Evolutionary conservation across 2,113 vertebrate genomes (phyloP).

Genomic region (Scopus umbretta): DNA sequence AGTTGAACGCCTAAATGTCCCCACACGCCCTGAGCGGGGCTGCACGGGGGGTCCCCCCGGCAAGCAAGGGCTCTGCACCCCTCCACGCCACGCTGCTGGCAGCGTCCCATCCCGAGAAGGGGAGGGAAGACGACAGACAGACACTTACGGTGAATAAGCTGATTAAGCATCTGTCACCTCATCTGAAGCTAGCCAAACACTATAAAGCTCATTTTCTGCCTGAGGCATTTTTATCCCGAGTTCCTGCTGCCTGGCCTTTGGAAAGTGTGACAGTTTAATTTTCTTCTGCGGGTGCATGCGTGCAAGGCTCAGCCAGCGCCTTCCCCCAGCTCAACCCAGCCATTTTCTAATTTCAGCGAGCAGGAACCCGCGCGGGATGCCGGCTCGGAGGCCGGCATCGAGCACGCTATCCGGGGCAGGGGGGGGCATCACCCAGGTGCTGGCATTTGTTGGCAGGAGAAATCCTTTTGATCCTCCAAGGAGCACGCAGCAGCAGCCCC

Average conservation of each 20-base stretch:
- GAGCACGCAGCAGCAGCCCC: background rate
- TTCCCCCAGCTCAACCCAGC: background rate
- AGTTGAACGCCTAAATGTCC: rapidly evolving
- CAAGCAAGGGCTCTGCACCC: background rate
- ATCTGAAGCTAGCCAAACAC: background rate
- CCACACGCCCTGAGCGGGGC: rapidly evolving
- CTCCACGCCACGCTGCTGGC: background rate
- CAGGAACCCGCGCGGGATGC: background rate
- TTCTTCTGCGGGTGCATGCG: background rate
- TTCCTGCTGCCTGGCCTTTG: background rate
- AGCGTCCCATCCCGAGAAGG: background rate
- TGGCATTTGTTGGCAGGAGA: background rate
- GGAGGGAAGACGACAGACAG: background rate
- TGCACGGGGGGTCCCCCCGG: rapidly evolving
- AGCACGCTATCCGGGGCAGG: background rate
- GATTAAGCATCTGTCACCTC: conserved; percentile 42
- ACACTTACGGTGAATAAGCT: background rate
- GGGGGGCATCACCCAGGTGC: background rate
- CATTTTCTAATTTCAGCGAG: background rate
- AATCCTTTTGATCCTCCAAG: background rate
- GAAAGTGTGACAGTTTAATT: background rate
- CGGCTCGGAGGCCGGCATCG: rapidly evolving
- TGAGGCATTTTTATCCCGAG: background rate
- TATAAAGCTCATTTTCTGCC: conserved; percentile 51
- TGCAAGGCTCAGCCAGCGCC: background rate